Base-by-base conservation (phyloP, 2,888 invertebrate genomes). In the Ectobius pallidus region DNA sequence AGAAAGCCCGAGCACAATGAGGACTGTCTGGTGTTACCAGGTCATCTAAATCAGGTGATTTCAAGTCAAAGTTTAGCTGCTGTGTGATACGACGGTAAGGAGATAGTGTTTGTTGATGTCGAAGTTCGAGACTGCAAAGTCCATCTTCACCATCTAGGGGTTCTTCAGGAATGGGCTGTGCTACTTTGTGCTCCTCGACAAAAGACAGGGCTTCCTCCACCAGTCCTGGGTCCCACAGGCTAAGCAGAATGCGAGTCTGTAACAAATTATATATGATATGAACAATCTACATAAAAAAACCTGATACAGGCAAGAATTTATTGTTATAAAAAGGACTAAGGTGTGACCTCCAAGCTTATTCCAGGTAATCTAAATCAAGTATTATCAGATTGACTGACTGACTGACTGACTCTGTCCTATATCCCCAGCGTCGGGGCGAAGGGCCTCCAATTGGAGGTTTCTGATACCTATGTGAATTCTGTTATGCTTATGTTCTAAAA, bases 181-280 rank as follows among this genome's bases (percentile, higher is more conserved):
- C 49, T n/a, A 89, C 84, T 81, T 90, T 92, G 78, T 93, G 90
- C 81, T 92, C 91, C 78, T 95, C 94, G 62, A 96, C 89, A 78
- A 92, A 93, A 11, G 90, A 89, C 58, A 96, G 86, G 0, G 95
- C 93, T 80, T 96, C 94, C 80, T 96, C 95, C 0, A 96, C 92
- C 44, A 94, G 84, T 9, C 90, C 90, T 0, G 94, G 92, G 81
- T 96, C 94, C 93, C 96, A 96, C 1, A 96, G 87, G 67, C 91
- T 90, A 2, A 95, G 84, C 71, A 96, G 85, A 68, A 92, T 92
- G 75, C 91, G 87, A 0, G 94, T 92, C 86, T 86, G 78, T 2
- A 79, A 79, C 67, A 73, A 73, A 75, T n/a, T n/a, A n/a, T n/a
- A n/a, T n/a, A 72, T n/a, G n/a, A n/a, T n/a, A n/a, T n/a, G n/a